These are phyloP conservation scores for Enteromius argenteus DNA, from an alignment of 2,797 vertebrate species.

Conservation along the genomic window DNA sequence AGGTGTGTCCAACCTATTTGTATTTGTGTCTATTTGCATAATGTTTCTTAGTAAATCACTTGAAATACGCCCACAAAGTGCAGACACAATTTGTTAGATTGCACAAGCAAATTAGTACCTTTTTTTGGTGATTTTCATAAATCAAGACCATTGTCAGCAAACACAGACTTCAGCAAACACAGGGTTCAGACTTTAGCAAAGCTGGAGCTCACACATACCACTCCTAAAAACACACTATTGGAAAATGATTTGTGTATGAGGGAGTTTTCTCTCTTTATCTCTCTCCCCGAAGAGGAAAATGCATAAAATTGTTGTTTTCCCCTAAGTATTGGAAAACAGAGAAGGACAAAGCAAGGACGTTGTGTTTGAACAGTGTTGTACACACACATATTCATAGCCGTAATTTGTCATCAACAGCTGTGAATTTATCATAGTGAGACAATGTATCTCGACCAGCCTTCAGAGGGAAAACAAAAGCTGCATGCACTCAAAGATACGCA, in stretches of 20 bases:
- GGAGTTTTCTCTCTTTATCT: slow-evolving; percentile 17
- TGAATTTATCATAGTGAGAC: slow-evolving; percentile 69
- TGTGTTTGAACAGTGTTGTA: slow-evolving; percentile 71
- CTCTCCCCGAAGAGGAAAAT: slow-evolving; percentile 10
- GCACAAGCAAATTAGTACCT: neutral
- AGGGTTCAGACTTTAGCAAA: neutral
- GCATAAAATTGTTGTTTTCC: neutral
- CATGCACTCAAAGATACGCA: slow-evolving; percentile 6
- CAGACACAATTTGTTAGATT: slow-evolving; percentile 14
- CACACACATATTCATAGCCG: neutral
- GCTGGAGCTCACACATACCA: neutral
- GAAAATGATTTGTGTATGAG: slow-evolving; percentile 7
- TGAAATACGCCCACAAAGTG: neutral
- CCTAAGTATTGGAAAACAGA: slow-evolving; percentile 58
- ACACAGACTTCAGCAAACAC: neutral
- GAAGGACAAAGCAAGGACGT: slow-evolving; percentile 79
- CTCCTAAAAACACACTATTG: neutral
- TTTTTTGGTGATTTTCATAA: neutral
- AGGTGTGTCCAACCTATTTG: slow-evolving; percentile 8
- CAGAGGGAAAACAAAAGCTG: neutral
- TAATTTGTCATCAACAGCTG: slow-evolving; percentile 43
- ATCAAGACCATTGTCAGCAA: slow-evolving; percentile 24
- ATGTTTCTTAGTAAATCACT: slow-evolving; percentile 18
- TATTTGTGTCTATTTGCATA: slow-evolving; percentile 15
- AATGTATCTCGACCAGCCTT: slow-evolving; percentile 33